phyloP scores from a whole-genome alignment of 2,797 vertebrate species.

The Sciaenops ocellatus region DNA sequence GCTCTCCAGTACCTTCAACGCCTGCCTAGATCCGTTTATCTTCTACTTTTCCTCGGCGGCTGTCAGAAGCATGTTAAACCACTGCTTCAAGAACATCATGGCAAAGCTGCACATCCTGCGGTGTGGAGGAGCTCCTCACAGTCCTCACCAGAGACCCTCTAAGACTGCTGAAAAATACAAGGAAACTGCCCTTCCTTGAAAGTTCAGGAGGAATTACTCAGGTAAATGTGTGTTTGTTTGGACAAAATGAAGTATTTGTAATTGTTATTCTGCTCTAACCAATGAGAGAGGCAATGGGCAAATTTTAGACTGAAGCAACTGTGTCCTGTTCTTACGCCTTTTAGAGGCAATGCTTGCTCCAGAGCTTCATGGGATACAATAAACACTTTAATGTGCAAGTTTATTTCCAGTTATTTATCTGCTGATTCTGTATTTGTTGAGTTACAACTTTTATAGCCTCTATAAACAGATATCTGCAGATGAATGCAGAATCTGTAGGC shows the following conservation, averaged over 20 bases:
- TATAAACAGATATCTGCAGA: no score
- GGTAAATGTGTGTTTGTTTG: background rate
- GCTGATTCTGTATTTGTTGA: background rate
- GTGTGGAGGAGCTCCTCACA: slow-evolving; percentile 26
- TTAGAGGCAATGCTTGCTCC: background rate
- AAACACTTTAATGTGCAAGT: background rate
- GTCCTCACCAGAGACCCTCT: slow-evolving; percentile 11
- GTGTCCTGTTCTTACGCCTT: background rate
- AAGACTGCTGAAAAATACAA: slow-evolving; percentile 36
- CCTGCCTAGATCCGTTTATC: slow-evolving; percentile 91
- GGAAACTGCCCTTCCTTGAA: slow-evolving; percentile 30
- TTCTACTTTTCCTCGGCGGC: slow-evolving; percentile 91
- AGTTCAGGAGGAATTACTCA: background rate
- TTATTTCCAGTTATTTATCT: background rate
- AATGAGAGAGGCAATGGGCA: background rate
- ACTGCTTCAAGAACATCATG: slow-evolving; percentile 71
- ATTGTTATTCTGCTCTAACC: background rate
- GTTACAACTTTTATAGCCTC: no score
- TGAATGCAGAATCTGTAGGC: no score
- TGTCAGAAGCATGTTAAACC: slow-evolving; percentile 83
- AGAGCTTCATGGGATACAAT: background rate
- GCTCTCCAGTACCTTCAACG: slow-evolving; percentile 89
- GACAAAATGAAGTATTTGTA: background rate
- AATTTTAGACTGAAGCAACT: no score
- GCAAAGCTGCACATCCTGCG: slow-evolving; percentile 71